Conservation (phyloP, 2,113 vertebrate species). For the Pycnonotus jocosus region DNA sequence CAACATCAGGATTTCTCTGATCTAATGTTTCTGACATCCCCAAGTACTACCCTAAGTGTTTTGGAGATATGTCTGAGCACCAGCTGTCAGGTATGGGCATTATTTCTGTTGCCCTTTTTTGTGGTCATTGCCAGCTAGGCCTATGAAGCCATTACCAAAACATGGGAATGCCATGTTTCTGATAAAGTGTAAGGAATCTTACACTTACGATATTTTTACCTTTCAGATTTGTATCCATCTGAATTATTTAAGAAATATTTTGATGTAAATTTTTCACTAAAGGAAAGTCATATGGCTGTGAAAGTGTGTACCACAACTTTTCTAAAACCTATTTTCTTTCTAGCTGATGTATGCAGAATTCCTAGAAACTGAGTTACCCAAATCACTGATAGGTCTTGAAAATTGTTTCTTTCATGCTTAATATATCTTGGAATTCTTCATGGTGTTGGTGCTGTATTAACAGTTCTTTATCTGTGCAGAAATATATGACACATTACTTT, state of each 20-base stretch:
- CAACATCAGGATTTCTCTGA: not conserved
- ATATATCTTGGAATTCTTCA: not conserved
- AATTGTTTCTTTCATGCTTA: not conserved
- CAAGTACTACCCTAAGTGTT: not conserved
- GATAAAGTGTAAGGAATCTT: not conserved
- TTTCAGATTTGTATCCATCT: not conserved
- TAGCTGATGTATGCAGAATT: fast-evolving
- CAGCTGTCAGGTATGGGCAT: not conserved
- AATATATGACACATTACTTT: not conserved
- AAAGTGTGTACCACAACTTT: not conserved
- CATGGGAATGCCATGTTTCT: not conserved
- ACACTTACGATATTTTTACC: not conserved
- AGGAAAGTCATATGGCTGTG: not conserved
- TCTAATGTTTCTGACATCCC: not conserved
- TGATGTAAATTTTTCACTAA: not conserved
- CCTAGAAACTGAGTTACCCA: not conserved
- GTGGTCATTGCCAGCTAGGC: not conserved
- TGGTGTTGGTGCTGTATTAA: not conserved
- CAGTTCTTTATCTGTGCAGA: not conserved
- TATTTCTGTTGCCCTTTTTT: not conserved
- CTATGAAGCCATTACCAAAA: not conserved
- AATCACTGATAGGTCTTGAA: not conserved
- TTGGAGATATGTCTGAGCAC: not conserved
- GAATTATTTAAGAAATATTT: not conserved
- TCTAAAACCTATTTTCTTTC: not conserved